Conservation (phyloP, 2,113 vertebrate species). For the Engystomops pustulosus region DNA sequence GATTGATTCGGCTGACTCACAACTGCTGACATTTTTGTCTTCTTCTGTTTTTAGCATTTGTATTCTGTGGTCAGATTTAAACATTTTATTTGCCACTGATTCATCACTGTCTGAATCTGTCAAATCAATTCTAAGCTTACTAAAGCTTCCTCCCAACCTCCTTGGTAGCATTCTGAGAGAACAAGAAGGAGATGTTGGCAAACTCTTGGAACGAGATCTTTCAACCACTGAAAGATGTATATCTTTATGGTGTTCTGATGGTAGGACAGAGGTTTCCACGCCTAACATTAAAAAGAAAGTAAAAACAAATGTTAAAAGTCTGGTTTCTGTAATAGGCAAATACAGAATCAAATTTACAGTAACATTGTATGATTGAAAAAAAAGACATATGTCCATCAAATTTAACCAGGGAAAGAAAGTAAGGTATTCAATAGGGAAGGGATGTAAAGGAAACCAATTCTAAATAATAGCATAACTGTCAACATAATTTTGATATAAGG, state of each 20-base stretch:
- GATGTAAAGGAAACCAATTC: too few relatives aligned
- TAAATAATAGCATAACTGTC: too few relatives aligned
- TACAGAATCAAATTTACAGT: too few relatives aligned
- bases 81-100: conserved; percentile 64
- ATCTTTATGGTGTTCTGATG: conserved; percentile 35
- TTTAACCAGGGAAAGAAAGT: too few relatives aligned
- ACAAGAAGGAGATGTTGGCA: conserved; percentile 76
- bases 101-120: conserved; percentile 58
- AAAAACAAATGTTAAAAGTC: too few relatives aligned
- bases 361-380: too few relatives aligned
- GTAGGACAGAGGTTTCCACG: background rate
- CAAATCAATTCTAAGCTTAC: conserved; percentile 64
- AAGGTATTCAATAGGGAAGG: too few relatives aligned
- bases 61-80: conserved; percentile 68
- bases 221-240: conserved; percentile 62
- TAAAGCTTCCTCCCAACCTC: conserved; percentile 63
- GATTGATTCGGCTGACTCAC: conserved; percentile 88
- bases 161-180: conserved; percentile 69
- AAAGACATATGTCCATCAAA: too few relatives aligned
- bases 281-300: conserved; percentile 3
- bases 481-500: too few relatives aligned
- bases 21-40: conserved; percentile 86
- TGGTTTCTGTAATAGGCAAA: too few relatives aligned
- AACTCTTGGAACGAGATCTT: conserved; percentile 78
- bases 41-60: conserved; percentile 79